These are phyloP conservation scores for Ailurus styani DNA, from an alignment of 2,113 vertebrate species.

Conservation along the genomic window DNA sequence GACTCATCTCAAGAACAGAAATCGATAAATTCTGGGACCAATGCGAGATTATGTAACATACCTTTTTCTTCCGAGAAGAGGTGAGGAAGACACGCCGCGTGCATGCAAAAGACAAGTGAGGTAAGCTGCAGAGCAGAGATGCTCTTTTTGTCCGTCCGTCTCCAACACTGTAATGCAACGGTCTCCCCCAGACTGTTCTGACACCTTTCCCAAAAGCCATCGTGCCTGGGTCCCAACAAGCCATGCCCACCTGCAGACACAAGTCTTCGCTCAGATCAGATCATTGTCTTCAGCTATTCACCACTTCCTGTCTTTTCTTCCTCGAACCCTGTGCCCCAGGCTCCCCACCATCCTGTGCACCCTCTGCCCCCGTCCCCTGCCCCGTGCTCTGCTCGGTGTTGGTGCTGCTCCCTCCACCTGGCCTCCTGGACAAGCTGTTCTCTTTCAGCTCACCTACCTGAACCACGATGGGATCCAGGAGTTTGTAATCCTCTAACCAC, in stretches of 20 bases:
- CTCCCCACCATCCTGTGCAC: neutral
- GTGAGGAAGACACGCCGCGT: too few relatives aligned
- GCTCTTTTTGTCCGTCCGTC: neutral
- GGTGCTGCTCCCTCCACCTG: neutral
- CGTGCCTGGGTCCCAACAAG: neutral
- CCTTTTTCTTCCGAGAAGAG: neutral
- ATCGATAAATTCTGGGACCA: neutral
- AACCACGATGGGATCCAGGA: neutral
- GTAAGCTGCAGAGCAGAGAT: neutral
- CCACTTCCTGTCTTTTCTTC: neutral
- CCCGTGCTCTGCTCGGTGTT: too few relatives aligned
- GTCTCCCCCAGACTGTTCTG: neutral
- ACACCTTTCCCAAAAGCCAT: neutral
- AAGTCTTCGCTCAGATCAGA: neutral
- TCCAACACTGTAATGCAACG: neutral
- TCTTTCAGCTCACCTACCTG: neutral
- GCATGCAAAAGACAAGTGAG: neutral
- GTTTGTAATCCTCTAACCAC: neutral
- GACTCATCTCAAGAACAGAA: neutral
- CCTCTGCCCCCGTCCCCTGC: neutral
- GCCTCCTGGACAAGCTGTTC: neutral
- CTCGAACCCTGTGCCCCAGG: neutral
- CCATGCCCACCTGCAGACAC: too few relatives aligned
- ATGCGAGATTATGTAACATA: neutral
- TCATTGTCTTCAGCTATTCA: neutral